Evolutionary conservation across 2,797 vertebrate genomes (phyloP).

Genomic region (Arrhamphus sclerolepis): DNA sequence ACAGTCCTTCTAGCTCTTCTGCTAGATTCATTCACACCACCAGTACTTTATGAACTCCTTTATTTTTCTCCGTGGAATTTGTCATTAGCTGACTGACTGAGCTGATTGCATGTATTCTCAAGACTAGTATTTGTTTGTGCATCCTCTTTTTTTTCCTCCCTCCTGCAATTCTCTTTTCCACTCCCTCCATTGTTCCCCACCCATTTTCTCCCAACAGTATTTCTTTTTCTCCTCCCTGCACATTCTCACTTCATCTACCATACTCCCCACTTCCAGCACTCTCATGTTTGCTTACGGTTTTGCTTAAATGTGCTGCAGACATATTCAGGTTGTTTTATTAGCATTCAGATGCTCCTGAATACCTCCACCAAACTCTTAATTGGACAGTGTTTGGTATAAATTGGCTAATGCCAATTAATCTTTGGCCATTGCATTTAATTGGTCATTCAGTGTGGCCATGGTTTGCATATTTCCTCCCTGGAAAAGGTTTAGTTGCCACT

Average conservation of each 20-base stretch:
- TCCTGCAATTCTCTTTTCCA: constrained; percentile 12
- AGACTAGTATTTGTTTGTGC: constrained; percentile 70
- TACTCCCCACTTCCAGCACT: neutral
- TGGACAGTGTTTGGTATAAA: constrained; percentile 48
- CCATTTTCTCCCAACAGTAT: constrained; percentile 24
- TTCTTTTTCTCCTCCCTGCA: constrained; percentile 37
- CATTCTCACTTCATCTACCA: constrained; percentile 22
- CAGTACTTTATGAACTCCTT: constrained; percentile 49
- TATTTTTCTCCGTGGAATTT: constrained; percentile 63
- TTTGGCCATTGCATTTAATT: constrained; percentile 68
- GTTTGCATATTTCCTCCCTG: constrained; percentile 55
- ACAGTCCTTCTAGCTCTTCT: constrained; percentile 38
- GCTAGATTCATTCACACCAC: constrained; percentile 54
- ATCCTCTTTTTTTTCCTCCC: constrained; percentile 42
- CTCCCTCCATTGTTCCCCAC: constrained; percentile 19
- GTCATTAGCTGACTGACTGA: constrained; percentile 78
- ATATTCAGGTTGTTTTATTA: constrained; percentile 34
- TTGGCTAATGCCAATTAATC: constrained; percentile 66
- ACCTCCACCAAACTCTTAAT: constrained; percentile 23
- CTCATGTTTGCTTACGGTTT: neutral
- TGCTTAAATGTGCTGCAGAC: constrained; percentile 18
- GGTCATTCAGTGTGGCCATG: constrained; percentile 59
- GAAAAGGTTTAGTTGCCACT: constrained; percentile 53
- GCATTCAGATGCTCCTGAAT: constrained; percentile 19
- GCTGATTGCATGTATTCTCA: constrained; percentile 78